A percentile compares a stretch with the other conserved stretches of the same genome.
These are phyloP conservation scores for Pterocles orientalis DNA, from an alignment of 2,113 vertebrate genomes.

Conservation along the genomic window DNA sequence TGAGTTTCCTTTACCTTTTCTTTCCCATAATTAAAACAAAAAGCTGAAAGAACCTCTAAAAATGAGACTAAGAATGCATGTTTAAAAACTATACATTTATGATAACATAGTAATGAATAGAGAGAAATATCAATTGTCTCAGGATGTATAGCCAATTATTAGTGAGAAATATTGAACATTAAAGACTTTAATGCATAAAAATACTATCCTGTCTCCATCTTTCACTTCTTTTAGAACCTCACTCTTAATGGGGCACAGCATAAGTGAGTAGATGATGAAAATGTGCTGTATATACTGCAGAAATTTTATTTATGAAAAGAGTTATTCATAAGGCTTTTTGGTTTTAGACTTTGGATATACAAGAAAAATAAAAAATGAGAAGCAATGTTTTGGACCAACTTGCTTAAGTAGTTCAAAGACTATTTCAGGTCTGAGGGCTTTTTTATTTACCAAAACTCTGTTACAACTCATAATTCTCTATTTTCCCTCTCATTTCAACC, in stretches of 20 bases:
- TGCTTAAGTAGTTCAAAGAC: neutral
- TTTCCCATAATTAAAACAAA: conserved; percentile 5
- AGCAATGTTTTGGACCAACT: neutral
- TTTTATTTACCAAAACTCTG: neutral
- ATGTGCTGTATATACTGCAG: neutral
- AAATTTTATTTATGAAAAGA: neutral
- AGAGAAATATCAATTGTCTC: conserved; percentile 19
- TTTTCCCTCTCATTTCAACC: neutral
- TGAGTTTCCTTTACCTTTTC: neutral
- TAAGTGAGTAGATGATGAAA: neutral
- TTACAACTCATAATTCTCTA: neutral
- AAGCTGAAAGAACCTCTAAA: neutral
- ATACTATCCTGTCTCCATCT: neutral
- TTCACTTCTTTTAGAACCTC: neutral
- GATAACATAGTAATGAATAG: neutral
- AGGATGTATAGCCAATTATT: neutral
- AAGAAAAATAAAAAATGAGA: conserved; percentile 8
- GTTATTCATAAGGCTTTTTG: neutral
- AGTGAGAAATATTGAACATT: neutral
- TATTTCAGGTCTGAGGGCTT: neutral
- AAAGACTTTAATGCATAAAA: conserved; percentile 14
- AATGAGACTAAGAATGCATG: neutral
- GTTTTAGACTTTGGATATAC: neutral
- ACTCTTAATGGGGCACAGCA: neutral
- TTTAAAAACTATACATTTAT: neutral